A percentile compares a stretch with the other conserved stretches of the same genome.
Conservation (phyloP, 2,113 vertebrate genomes). For the Tragelaphus buxtoni region DNA sequence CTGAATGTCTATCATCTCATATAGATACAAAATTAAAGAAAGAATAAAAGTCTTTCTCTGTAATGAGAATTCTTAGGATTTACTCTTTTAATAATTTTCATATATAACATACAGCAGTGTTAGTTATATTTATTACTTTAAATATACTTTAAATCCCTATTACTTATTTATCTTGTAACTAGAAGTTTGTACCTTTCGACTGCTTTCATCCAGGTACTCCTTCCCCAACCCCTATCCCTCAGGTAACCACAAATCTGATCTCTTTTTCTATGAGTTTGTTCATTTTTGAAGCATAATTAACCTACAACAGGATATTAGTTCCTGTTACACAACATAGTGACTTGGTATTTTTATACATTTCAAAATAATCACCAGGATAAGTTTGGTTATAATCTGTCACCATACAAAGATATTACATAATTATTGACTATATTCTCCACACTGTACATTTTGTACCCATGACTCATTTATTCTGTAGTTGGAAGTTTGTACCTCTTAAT, state of each 20-base stretch:
- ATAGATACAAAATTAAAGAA: not conserved
- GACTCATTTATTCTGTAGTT: not conserved
- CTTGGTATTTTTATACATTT: not conserved
- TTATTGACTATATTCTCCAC: not conserved
- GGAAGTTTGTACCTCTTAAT: not conserved
- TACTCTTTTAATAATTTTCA: not conserved
- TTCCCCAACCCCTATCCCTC: not conserved
- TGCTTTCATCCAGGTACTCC: not conserved
- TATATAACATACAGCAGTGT: not conserved
- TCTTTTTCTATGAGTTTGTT: not conserved
- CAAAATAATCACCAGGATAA: not conserved
- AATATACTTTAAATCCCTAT: not conserved
- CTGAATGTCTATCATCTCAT: not conserved
- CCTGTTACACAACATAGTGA: not conserved
- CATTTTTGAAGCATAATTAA: not conserved
- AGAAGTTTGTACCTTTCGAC: not conserved
- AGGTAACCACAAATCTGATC: not conserved
- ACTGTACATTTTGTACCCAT: not conserved
- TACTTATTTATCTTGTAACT: not conserved
- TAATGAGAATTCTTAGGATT: not conserved
- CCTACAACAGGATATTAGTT: not conserved
- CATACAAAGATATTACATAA: not conserved
- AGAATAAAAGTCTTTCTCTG: not conserved
- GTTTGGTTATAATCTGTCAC: not conserved
- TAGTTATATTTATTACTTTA: not conserved